Evolutionary conservation across 1,140 invertebrate genomes (phyloP).

Genomic region (Tetragonula clypearis): DNA sequence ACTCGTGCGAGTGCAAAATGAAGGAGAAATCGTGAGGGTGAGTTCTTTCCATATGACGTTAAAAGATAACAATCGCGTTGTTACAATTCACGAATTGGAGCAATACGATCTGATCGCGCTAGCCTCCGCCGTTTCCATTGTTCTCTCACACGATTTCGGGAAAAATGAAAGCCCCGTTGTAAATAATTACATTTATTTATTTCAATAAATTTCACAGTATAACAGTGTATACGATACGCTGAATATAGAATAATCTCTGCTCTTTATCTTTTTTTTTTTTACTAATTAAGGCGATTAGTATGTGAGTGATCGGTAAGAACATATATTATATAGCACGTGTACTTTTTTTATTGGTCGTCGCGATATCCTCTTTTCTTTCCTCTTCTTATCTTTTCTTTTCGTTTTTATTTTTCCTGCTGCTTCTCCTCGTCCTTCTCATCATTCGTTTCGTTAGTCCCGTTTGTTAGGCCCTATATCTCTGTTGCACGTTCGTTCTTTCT

Average conservation of each 20-base stretch:
- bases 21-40: no score
- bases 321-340: slow-evolving; percentile 76
- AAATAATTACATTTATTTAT: slow-evolving; percentile 80
- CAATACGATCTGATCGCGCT: no score
- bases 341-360: slow-evolving; percentile 71
- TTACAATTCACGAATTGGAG: no score
- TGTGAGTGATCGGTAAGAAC: slow-evolving; percentile 76
- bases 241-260: slow-evolving; percentile 76
- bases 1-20: no score
- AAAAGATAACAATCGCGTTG: no score
- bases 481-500: slow-evolving; percentile 37
- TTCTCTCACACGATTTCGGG: no score
- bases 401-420: slow-evolving; percentile 42
- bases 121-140: no score
- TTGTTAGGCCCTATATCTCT: slow-evolving; percentile 2
- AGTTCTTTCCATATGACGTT: no score
- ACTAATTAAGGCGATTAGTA: slow-evolving; percentile 80
- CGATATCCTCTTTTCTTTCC: slow-evolving; percentile 54
- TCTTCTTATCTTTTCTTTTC: slow-evolving; percentile 30
- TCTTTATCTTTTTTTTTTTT: slow-evolving; percentile 65
- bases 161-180: slow-evolving; percentile 31
- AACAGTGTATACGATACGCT: slow-evolving; percentile 76
- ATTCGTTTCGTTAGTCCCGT: slow-evolving; percentile 8
- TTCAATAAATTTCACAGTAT: slow-evolving; percentile 79
- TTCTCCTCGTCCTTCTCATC: not conserved